A percentile compares a stretch with the other conserved stretches of the same genome.
Evolutionary conservation across 2,888 invertebrate species (phyloP).

Genomic region (Morpho achilles): DNA sequence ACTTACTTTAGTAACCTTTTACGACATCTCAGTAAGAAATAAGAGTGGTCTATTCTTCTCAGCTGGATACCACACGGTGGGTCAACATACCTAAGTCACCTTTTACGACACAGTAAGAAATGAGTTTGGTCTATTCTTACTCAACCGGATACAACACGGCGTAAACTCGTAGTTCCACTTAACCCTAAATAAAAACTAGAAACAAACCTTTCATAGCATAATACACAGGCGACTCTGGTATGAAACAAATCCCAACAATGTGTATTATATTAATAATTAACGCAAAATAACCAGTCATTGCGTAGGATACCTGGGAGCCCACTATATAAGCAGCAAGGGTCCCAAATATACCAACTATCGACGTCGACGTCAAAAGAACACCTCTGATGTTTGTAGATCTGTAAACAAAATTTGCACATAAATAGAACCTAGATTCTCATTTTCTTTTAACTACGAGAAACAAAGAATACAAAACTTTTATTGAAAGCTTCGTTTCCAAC

Average conservation of each 20-base stretch:
- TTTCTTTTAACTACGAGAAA: no score
- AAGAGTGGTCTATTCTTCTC: no score
- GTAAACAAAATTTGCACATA: conserved; percentile 22
- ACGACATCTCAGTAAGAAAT: no score
- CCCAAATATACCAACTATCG: conserved; percentile 41
- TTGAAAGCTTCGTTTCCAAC: no score
- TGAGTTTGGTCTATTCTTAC: no score
- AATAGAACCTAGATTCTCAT: neutral
- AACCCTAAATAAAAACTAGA: neutral
- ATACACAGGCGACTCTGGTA: conserved; percentile 46
- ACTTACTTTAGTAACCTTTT: no score
- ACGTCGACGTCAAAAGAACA: conserved; percentile 39
- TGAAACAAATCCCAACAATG: conserved; percentile 37
- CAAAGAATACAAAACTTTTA: no score
- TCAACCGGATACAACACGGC: no score
- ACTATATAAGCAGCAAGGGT: conserved; percentile 39
- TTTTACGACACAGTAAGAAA: no score
- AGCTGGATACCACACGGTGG: no score
- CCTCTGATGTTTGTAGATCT: conserved; percentile 47
- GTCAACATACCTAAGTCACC: no score
- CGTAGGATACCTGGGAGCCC: conserved; percentile 42
- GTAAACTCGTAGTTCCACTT: no score
- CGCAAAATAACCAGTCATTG: conserved; percentile 37
- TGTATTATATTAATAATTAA: conserved; percentile 36
- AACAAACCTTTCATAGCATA: conserved; percentile 43